These are phyloP conservation scores for Nephila pilipes DNA, from an alignment of 1,140 invertebrate genomes.

Conservation along the genomic window DNA sequence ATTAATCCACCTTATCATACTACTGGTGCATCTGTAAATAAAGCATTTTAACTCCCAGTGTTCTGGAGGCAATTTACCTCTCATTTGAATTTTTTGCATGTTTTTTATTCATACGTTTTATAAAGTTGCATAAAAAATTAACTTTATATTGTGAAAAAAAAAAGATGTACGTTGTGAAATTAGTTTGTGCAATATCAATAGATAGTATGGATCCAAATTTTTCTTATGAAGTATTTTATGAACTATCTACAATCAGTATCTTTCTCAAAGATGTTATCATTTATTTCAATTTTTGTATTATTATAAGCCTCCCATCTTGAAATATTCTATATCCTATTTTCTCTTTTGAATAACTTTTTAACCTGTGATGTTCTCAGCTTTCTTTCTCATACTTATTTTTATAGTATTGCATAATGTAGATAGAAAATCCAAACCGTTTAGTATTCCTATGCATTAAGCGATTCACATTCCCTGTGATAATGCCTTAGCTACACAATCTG, in stretches of 20 bases:
- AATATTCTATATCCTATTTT: constrained; percentile 47
- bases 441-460: constrained; percentile 74
- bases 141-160: constrained; percentile 18
- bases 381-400: constrained; percentile 44
- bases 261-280: constrained; percentile 21
- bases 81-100: neutral
- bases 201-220: constrained; percentile 8
- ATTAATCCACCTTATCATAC: neutral
- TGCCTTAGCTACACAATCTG: constrained; percentile 74
- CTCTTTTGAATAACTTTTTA: constrained; percentile 37
- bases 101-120: constrained; percentile 40
- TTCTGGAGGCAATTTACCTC: constrained; percentile 20
- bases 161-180: neutral
- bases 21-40: constrained; percentile 10
- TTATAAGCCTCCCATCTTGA: neutral
- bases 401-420: constrained; percentile 55
- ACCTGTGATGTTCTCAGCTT: constrained; percentile 30
- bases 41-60: constrained; percentile 1
- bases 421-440: constrained; percentile 45
- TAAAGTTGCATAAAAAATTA: constrained; percentile 22
- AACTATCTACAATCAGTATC: constrained; percentile 29
- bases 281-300: constrained; percentile 16
- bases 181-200: neutral
- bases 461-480: constrained; percentile 76
- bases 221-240: constrained; percentile 38